Evolutionary conservation across 2,113 vertebrate genomes (phyloP).

Genomic region (Plecotus auritus): DNA sequence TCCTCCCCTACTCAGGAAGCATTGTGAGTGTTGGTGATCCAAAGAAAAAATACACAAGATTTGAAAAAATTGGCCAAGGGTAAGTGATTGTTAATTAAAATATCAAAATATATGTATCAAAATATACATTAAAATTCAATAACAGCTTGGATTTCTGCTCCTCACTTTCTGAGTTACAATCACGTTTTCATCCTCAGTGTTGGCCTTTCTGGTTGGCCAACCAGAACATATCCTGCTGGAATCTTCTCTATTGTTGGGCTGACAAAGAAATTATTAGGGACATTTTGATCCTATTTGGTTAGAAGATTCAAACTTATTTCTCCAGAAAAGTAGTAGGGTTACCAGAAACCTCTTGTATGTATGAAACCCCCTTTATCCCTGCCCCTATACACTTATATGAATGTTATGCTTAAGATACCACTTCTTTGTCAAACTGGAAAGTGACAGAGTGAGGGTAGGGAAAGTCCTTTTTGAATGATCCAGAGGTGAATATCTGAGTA

Average conservation of each 20-base stretch:
- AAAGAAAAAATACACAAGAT: conserved; percentile 98
- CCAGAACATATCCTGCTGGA: background rate
- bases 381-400: background rate
- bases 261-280: background rate
- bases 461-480: background rate
- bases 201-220: conserved; percentile 18
- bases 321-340: background rate
- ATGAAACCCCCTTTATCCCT: background rate
- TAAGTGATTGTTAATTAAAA: conserved; percentile 80
- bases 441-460: background rate
- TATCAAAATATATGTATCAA: background rate
- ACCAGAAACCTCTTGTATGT: background rate
- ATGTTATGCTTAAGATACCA: background rate
- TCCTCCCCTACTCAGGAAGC: conserved; percentile 84
- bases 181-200: conserved; percentile 9
- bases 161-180: conserved; percentile 14
- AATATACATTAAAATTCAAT: background rate
- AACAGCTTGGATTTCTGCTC: background rate
- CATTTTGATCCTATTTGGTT: background rate
- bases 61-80: conserved; percentile 99
- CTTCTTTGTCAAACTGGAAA: conserved; percentile 18
- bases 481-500: background rate
- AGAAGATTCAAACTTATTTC: background rate
- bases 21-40: conserved; percentile 98
- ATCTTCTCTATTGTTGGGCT: background rate